Base-by-base conservation (phyloP, 2,888 invertebrate species). In the Ormia ochracea region DNA sequence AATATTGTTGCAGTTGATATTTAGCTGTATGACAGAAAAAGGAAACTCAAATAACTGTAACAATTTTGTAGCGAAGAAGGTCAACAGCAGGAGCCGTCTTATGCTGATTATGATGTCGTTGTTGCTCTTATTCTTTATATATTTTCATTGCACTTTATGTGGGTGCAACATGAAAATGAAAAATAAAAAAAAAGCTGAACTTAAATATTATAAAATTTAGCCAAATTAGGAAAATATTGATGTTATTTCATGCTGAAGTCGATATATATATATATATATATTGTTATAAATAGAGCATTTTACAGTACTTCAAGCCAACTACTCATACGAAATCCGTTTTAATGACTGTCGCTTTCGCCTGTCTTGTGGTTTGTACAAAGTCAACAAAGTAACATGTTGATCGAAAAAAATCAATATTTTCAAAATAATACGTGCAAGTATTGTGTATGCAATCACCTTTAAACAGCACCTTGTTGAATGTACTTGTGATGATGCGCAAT, bases 381-480 rank as follows among this genome's bases (percentile, higher is more conserved):
- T 50, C 56, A 45, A 69, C 45, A 48, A 23, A n/a, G 52, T 52
- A 41, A 1, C 17, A 48, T 58, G 38, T 38, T 72, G 59, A 81
- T 74, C 74, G 58, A 58, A 12, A 70, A n/a, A 69, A 65, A 36
- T 17, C 50, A 58, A 74, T 52, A 52, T 58, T 14, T 54, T 17
- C 9, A n/a, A 58, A 54, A 59, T n/a, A 45, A 19, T 48, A 4
- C 17, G 17, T 41, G 28, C 12, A 36, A n/a, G n/a, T 4, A 26
- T 17, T 36, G 12, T 21, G 12, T 12, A 19, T 5, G 17, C 10
- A 85, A 93, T 92, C 90, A 96, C 97, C 96, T 92, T 95, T 93
- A 89, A 93, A 95, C 85, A 93, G 92, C 84, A 97, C 96, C 92
- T 95, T 95, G 89, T 92, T 94, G 90, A 97, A 96, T 82, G 95